phyloP scores from a whole-genome alignment of 2,113 vertebrate species.

The Scomber japonicus region DNA sequence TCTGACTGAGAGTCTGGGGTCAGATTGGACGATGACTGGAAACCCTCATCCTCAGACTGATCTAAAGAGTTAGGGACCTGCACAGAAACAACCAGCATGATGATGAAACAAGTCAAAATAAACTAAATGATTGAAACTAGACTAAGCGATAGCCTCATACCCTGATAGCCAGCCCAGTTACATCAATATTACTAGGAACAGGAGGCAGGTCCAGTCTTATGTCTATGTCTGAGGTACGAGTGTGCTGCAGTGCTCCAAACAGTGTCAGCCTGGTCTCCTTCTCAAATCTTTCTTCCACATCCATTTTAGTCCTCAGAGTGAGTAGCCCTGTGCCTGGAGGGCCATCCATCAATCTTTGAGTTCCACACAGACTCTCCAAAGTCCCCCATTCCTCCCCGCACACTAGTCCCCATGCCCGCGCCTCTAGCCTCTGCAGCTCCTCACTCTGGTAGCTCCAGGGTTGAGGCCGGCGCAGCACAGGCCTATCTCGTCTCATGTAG shows the following conservation, averaged over 20 bases:
- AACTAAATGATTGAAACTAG: not conserved
- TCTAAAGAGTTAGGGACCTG: slow-evolving; percentile 94
- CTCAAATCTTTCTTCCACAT: slow-evolving; percentile 89
- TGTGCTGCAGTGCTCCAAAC: slow-evolving; percentile 95
- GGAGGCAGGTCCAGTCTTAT: slow-evolving; percentile 93
- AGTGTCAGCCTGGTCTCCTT: slow-evolving; percentile 91
- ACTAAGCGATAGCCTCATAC: slow-evolving; percentile 74
- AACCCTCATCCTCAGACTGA: slow-evolving; percentile 97
- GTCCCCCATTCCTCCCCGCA: slow-evolving; percentile 87
- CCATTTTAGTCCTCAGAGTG: slow-evolving; percentile 78
- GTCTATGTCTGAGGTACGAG: slow-evolving; percentile 92
- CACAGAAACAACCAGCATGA: not conserved
- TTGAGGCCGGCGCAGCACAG: slow-evolving; percentile 85
- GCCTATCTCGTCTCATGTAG: slow-evolving; percentile 89
- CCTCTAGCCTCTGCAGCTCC: slow-evolving; percentile 90
- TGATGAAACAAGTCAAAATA: not conserved
- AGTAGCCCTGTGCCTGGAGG: slow-evolving; percentile 90
- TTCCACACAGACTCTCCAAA: slow-evolving; percentile 83
- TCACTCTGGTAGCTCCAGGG: slow-evolving; percentile 91
- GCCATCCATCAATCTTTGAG: slow-evolving; percentile 90
- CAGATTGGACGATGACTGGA: slow-evolving; percentile 96
- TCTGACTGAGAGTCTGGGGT: slow-evolving; percentile 98
- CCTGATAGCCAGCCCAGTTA: slow-evolving; percentile 93
- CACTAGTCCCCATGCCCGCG: slow-evolving; percentile 86
- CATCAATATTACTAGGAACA: slow-evolving; percentile 91